Evolutionary conservation across 2,888 invertebrate species (phyloP).

Genomic region (Prenolepis imparis): DNA sequence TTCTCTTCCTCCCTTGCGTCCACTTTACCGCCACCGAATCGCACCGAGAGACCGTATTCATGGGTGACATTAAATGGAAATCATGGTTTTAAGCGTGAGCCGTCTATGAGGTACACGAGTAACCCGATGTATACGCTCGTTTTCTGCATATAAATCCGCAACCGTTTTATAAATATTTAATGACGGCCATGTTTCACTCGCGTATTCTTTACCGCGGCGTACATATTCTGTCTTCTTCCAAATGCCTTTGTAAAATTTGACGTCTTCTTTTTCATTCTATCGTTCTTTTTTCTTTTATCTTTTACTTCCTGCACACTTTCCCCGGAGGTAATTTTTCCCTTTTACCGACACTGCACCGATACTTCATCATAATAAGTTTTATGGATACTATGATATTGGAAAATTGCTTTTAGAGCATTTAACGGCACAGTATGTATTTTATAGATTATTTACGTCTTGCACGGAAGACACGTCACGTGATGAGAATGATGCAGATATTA

Average conservation of each 20-base stretch:
- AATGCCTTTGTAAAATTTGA: conserved; percentile 37
- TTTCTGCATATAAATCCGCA: conserved; percentile 74
- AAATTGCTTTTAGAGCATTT: neutral
- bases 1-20: neutral
- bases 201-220: conserved; percentile 52
- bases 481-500: neutral
- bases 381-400: conserved; percentile 9
- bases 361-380: conserved; percentile 27
- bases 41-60: conserved; percentile 72
- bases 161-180: conserved; percentile 82
- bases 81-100: conserved; percentile 75
- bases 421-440: neutral
- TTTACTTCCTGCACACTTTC: conserved; percentile 4
- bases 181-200: conserved; percentile 51
- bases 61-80: conserved; percentile 79
- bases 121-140: conserved; percentile 65
- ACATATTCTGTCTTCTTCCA: neutral
- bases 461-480: neutral
- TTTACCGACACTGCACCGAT: neutral
- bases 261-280: neutral
- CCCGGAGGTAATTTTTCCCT: conserved; percentile 18
- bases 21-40: conserved; percentile 3
- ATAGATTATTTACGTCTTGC: conserved; percentile 2
- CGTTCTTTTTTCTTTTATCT: neutral
- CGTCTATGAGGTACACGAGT: conserved; percentile 60